Conservation (phyloP, 2,797 vertebrate species). For the Sebastes itinus region DNA sequence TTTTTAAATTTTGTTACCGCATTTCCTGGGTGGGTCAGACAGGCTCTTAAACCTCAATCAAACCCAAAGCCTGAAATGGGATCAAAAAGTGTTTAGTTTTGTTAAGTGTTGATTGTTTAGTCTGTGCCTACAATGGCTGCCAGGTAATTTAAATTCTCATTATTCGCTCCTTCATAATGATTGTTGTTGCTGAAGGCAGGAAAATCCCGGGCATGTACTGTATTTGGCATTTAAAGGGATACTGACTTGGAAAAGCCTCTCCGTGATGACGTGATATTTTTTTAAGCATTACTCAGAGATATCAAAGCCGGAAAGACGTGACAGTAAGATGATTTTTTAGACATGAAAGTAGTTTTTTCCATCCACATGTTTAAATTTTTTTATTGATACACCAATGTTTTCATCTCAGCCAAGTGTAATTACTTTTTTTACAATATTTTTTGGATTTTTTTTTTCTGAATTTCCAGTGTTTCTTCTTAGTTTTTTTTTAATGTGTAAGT, state of each 20-base stretch:
- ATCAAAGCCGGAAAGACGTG: background rate
- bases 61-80: slow-evolving; percentile 31
- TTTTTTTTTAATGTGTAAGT: background rate
- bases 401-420: background rate
- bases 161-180: slow-evolving; percentile 29
- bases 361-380: background rate
- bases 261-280: background rate
- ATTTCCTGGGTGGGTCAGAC: slow-evolving; percentile 54
- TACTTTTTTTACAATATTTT: background rate
- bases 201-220: background rate
- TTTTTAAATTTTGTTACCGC: slow-evolving; percentile 55
- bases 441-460: background rate
- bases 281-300: background rate
- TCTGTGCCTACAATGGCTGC: slow-evolving; percentile 27
- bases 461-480: background rate
- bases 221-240: slow-evolving; percentile 15
- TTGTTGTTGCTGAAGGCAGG: background rate
- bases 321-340: background rate
- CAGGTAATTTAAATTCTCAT: slow-evolving; percentile 30
- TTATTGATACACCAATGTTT: background rate
- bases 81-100: slow-evolving; percentile 60
- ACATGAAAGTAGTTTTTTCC: background rate
- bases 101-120: slow-evolving; percentile 63
- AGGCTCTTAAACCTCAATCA: slow-evolving; percentile 52
- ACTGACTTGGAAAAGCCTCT: background rate